These are phyloP conservation scores for Steromphala cineraria DNA, from an alignment of 2,888 invertebrate species.

Conservation along the genomic window DNA sequence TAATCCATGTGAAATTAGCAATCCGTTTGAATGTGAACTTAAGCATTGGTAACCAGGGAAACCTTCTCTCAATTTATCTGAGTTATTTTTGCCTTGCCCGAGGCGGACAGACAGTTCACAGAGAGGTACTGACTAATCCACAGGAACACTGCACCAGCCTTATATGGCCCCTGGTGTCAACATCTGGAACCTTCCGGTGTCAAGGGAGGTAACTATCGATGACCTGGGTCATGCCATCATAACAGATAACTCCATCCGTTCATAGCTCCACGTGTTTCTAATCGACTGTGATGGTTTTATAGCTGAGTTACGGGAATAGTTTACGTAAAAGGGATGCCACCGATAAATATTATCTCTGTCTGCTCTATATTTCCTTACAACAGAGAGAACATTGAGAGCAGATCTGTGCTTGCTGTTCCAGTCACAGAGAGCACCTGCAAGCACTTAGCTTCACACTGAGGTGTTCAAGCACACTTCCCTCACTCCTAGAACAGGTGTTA, in stretches of 20 bases:
- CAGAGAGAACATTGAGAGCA: neutral
- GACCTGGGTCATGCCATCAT: neutral
- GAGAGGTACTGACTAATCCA: neutral
- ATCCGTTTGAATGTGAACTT: neutral
- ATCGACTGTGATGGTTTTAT: neutral
- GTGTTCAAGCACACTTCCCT: no score
- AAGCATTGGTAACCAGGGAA: neutral
- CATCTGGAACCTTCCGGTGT: neutral
- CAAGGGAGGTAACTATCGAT: neutral
- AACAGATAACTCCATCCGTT: neutral
- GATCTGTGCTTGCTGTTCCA: neutral
- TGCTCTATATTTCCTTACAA: neutral
- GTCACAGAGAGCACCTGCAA: no score
- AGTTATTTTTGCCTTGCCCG: neutral
- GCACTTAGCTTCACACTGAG: no score
- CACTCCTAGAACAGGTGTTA: no score
- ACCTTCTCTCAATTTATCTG: neutral
- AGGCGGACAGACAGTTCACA: neutral
- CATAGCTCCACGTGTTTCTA: neutral
- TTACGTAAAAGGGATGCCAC: neutral
- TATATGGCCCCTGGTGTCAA: constrained; percentile 18
- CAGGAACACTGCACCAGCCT: neutral
- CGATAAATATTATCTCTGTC: neutral
- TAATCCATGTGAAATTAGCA: neutral
- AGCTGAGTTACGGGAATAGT: neutral